phyloP scores from a whole-genome alignment of 2,113 vertebrate genomes.

The Xenus cinereus region DNA sequence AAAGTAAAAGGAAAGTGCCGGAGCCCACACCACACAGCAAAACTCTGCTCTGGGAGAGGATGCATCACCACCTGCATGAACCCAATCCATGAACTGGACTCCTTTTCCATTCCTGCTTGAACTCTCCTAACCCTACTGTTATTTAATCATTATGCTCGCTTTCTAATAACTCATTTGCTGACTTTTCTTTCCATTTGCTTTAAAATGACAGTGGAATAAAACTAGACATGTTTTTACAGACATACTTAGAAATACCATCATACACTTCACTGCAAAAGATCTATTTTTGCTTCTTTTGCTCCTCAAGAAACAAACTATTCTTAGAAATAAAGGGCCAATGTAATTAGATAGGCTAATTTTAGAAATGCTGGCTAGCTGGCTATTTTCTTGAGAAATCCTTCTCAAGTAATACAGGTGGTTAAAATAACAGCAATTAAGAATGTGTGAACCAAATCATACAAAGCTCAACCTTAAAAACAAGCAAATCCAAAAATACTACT shows the following conservation, averaged over 20 bases:
- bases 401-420: background rate
- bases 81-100: too few relatives aligned
- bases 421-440: background rate
- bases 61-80: fast-evolving
- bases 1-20: background rate
- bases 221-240: background rate
- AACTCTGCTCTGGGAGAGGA: background rate
- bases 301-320: background rate
- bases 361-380: background rate
- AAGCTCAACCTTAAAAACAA: background rate
- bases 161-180: background rate
- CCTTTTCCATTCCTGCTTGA: background rate
- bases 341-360: background rate
- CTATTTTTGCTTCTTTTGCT: background rate
- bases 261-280: background rate
- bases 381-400: background rate
- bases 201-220: background rate
- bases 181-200: background rate
- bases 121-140: background rate
- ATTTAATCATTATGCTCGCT: background rate
- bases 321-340: background rate
- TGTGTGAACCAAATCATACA: background rate
- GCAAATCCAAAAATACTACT: background rate
- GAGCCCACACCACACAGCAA: background rate
- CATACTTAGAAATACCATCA: background rate